Base-by-base conservation (phyloP, 1,140 invertebrate species). In the Pogonognathellus flavescens region DNA sequence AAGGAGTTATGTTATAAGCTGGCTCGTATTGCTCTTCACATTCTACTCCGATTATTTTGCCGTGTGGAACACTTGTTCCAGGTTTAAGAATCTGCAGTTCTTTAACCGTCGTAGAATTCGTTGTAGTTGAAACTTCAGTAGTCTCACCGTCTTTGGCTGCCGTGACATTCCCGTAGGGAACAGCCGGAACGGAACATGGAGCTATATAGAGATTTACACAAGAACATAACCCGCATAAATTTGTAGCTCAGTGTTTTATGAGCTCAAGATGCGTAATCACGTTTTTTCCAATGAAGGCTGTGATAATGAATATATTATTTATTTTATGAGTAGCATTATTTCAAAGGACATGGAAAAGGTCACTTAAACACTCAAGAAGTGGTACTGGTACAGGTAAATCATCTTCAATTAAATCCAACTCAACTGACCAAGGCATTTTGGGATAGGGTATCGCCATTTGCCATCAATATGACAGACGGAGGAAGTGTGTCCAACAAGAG, bases 371-470 rank as follows among this genome's bases (percentile, higher is more conserved):
- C 50, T 52, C 31, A 41, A 41, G 18, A 66, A 57, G 59, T 72
- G 55, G 80, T 49, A 76, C 31, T 41, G 31, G 31, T 41, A 41
- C 31, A 6, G 31, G 31, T 41, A 41, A 41, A 41, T 41, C 31
- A 41, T 41, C 31, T 41, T 41, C 2, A 76, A 76, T 76, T 31
- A 70, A 41, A 16, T 70, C 14, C 53, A 76, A 83, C 10, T 49
- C n/a, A 85, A 59, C 91, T 91, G 90, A 94, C 93, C 92, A 92
- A 94, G 90, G 92, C 98, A 99, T 90, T 94, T 94, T 1, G 98
- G 98, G 81, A 97, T 90, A 0, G 96, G 94, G 91, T 98, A 95
- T 87, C 96, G 94, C 98, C 98, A 99, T 88, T 94, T 95, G 70
- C 31, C 97, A 90, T 97, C 96, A 80, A 95, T 94, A 90, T 96